These are phyloP conservation scores for Channa maculata DNA, from an alignment of 2,113 vertebrate genomes.

Conservation along the genomic window DNA sequence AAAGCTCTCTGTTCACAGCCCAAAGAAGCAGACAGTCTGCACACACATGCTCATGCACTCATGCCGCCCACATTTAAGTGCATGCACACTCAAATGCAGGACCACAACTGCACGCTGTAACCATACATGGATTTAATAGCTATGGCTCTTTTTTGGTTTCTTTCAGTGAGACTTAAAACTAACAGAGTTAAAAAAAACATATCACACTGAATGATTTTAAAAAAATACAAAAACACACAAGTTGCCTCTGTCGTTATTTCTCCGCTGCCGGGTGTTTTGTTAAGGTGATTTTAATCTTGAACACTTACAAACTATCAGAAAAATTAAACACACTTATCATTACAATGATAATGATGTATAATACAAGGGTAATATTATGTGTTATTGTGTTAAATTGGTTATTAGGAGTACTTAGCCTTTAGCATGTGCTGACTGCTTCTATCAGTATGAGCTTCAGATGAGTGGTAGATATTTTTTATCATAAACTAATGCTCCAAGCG, in stretches of 20 bases:
- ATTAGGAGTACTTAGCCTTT: slow-evolving; percentile 32
- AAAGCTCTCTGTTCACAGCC: slow-evolving; percentile 73
- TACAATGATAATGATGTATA: slow-evolving; percentile 17
- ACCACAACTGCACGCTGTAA: background rate
- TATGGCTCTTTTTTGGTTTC: background rate
- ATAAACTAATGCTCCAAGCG: slow-evolving; percentile 37
- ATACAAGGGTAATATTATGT: slow-evolving; percentile 15
- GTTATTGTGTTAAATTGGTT: slow-evolving; percentile 8
- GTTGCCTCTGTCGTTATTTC: background rate
- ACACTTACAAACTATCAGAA: background rate
- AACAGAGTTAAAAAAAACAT: background rate
- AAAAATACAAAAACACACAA: slow-evolving; percentile 1
- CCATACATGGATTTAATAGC: background rate
- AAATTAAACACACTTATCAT: slow-evolving; percentile 5
- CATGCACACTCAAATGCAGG: background rate
- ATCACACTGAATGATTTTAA: background rate
- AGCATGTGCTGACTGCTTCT: slow-evolving; percentile 36
- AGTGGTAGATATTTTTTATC: slow-evolving; percentile 43
- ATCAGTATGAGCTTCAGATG: slow-evolving; percentile 28
- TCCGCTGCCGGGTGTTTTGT: slow-evolving; percentile 7
- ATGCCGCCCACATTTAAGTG: slow-evolving; percentile 43
- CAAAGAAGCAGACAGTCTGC: slow-evolving; percentile 51
- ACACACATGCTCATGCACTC: slow-evolving; percentile 13
- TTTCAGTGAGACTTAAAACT: background rate
- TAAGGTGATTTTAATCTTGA: slow-evolving; percentile 14